Base-by-base conservation (phyloP, 1,140 invertebrate species). In the Drosophila burlai region DNA sequence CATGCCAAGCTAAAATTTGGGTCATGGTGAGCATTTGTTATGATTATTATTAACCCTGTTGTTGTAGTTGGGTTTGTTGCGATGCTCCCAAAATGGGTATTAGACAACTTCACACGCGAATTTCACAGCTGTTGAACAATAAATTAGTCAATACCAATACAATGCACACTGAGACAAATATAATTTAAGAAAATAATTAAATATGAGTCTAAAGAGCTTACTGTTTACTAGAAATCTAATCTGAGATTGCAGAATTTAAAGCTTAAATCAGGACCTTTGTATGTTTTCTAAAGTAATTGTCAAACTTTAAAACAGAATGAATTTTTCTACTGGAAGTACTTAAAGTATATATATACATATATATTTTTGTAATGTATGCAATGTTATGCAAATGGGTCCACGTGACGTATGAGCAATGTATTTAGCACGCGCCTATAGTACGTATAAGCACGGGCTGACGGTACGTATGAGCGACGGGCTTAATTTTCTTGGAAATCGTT, bases 21-120 rank as follows among this genome's bases (percentile, higher is more conserved):
- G 71, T 73, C 71, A 73, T 73, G 71, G 71, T 24, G 55, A 73
- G 46, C 46, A 73, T 73, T 73, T 73, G 71, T 73, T 73, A 73
- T 73, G 68, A 52, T 52, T 73, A 73, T 73, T 73, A 73, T 61
- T 73, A 73, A 61, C 46, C 43, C 71, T 21, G 54, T 47, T 68
- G 40, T 52, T 69, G 63, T 65, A 52, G 29, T 66, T 40, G 62
- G 11, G 45, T 9, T 55, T 46, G 50, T 29, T 45, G 31, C 18
- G 31, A 31, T 31, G 52, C 55, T 58, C 42, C 36, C 36, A 60
- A 34, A 38, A 15, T 43, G 54, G 69, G 31, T 60, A 73, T 61
- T 73, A 73, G 71, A 52, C 69, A 60, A 60, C 7, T 60, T 72
- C 67, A 49, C 69, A 73, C 67, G 42, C n/a, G 11, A 45, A 52